These are phyloP conservation scores for Brachyptera risi DNA, from an alignment of 2,888 invertebrate genomes.

Conservation along the genomic window DNA sequence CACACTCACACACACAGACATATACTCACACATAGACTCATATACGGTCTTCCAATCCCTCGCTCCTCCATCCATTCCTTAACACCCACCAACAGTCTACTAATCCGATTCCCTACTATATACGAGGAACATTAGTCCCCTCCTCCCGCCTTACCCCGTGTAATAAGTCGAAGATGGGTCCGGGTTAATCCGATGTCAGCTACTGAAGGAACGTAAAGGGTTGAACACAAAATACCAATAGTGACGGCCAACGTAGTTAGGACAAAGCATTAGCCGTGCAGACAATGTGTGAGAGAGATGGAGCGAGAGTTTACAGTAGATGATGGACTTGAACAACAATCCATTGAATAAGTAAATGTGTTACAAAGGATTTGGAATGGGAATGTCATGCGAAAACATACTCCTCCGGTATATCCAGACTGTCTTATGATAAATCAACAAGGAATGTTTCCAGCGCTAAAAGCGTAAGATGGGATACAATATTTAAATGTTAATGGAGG, in stretches of 20 bases:
- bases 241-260: conserved; percentile 13
- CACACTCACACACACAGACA: too few species aligned
- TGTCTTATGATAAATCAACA: not conserved
- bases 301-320: conserved; percentile 5
- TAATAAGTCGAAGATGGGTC: conserved; percentile 33
- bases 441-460: too few species aligned
- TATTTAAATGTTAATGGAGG: too few species aligned
- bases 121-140: conserved; percentile 15
- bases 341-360: conserved; percentile 12
- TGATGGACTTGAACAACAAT: conserved; percentile 16
- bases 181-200: conserved; percentile 31
- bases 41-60: conserved; percentile 20
- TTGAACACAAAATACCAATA: conserved; percentile 20
- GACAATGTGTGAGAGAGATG: not conserved
- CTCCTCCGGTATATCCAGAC: not conserved
- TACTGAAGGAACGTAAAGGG: conserved; percentile 9
- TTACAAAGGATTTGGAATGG: conserved; percentile 4
- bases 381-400: not conserved
- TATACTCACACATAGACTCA: too few species aligned
- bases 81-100: conserved; percentile 19
- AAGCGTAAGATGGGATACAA: too few species aligned
- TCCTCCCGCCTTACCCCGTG: conserved; percentile 22
- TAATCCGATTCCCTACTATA: conserved; percentile 25
- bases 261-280: conserved; percentile 16
- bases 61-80: conserved; percentile 19